These are phyloP conservation scores for Gnathonemus echidnorhynchus DNA, from an alignment of 2,113 vertebrate genomes.

Conservation along the genomic window DNA sequence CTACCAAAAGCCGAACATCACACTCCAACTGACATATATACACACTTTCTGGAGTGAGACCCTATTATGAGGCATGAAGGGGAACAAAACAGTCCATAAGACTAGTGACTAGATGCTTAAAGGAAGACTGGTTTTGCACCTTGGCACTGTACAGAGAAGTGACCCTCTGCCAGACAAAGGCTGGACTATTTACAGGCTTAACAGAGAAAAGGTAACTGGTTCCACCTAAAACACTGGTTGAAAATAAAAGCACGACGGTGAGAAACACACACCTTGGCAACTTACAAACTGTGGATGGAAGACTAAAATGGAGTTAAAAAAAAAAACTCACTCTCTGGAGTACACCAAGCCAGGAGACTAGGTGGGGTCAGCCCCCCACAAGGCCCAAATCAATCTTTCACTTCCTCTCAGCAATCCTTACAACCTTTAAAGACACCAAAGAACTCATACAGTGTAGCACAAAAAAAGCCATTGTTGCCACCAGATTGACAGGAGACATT, in stretches of 20 bases:
- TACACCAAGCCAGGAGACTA: neutral
- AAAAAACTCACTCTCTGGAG: neutral
- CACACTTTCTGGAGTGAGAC: neutral
- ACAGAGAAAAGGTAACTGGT: conserved; percentile 32
- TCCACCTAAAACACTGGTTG: conserved; percentile 41
- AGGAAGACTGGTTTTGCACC: conserved; percentile 26
- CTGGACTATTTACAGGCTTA: conserved; percentile 36
- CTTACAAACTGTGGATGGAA: neutral
- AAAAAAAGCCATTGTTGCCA: neutral
- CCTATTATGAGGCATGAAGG: neutral
- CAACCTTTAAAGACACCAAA: neutral
- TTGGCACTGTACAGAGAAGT: conserved; percentile 26
- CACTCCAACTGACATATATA: neutral
- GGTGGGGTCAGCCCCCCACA: neutral
- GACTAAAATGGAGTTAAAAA: neutral
- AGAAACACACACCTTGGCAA: neutral
- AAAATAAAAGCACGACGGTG: conserved; percentile 22
- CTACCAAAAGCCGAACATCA: neutral
- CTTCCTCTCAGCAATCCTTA: neutral
- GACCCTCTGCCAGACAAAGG: conserved; percentile 33
- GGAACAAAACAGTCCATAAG: neutral
- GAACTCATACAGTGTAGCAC: neutral
- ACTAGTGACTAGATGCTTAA: neutral
- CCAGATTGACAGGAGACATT: neutral
- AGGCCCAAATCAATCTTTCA: neutral